A percentile compares a stretch with the other conserved stretches of the same genome.
phyloP scores from a whole-genome alignment of 1,140 invertebrate genomes.

The Scaptomyza pallida region DNA sequence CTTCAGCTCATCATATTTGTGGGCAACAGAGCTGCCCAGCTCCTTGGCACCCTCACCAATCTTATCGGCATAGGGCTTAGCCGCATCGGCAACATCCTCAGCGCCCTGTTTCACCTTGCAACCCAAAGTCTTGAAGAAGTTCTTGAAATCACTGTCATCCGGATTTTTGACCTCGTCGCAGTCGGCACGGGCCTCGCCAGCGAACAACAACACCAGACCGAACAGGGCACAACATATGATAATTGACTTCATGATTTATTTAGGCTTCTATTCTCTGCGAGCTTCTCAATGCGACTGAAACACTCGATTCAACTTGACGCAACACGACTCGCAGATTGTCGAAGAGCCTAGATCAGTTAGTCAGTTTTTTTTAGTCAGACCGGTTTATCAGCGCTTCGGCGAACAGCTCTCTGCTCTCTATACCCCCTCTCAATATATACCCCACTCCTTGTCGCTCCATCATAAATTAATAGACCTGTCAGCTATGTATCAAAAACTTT shows the following conservation, averaged over 20 bases:
- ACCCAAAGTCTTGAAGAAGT: slow-evolving; percentile 74
- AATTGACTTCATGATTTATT: slow-evolving; percentile 45
- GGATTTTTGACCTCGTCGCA: slow-evolving; percentile 57
- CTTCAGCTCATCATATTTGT: slow-evolving; percentile 77
- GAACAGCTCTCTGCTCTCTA: background rate
- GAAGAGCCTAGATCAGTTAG: background rate
- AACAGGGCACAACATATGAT: slow-evolving; percentile 42
- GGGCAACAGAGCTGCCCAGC: slow-evolving; percentile 54
- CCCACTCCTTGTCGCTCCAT: background rate
- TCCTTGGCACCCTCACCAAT: slow-evolving; percentile 72
- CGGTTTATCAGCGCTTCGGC: slow-evolving; percentile 29
- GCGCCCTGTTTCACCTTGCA: slow-evolving; percentile 72
- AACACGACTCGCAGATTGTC: background rate
- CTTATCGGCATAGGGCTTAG: slow-evolving; percentile 68
- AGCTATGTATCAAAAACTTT: background rate
- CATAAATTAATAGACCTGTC: slow-evolving; percentile 17
- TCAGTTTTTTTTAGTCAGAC: background rate
- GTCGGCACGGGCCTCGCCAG: slow-evolving; percentile 38
- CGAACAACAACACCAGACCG: slow-evolving; percentile 43
- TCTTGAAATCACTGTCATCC: slow-evolving; percentile 67
- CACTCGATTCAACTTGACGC: background rate
- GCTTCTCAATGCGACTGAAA: slow-evolving; percentile 22
- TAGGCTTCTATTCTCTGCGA: slow-evolving; percentile 14
- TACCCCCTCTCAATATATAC: too few relatives aligned
- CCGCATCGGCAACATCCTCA: slow-evolving; percentile 55